Evolutionary conservation across 2,888 invertebrate genomes (phyloP), one percentile per base, ranked within the genome.

Genomic region (Anorthoa munda): DNA sequence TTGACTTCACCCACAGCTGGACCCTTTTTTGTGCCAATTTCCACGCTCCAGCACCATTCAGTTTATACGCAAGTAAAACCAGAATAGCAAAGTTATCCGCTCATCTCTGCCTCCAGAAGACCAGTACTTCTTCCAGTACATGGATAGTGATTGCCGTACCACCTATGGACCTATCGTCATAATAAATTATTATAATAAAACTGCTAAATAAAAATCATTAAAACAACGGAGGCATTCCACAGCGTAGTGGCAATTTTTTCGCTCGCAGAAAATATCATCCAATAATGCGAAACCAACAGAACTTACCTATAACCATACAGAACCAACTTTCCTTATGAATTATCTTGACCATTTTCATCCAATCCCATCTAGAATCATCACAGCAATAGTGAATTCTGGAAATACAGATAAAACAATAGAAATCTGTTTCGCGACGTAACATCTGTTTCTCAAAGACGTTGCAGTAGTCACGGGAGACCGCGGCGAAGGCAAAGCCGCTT

Each of bases 381-480:
- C 50, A 23, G 11, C 23, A 50, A 18, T 4, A 63, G 15, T 66
- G 63, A 60, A 65, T 66, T 82, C 21, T 68, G n/a, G 39, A 46
- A 82, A 55, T 61, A 74, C 63, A 66, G 64, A 74, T 64, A 80
- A 80, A 84, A 80, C 84, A 73, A 80, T 64, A 70, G 69, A 75
- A 80, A 84, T 81, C 84, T 80, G 75, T 70, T 84, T 67, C 76
- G 31, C 56, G 67, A 67, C 58, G 76, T 61, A 71, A 81, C 81
- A 84, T 81, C 67, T 84, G 81, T 84, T 71, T 81, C 84, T 51
- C 81, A 84, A 84, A 81, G 84, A 70, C 79, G 61, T 64, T 60
- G 79, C 79, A 55, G 58, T 63, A 79, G 64, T 82, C 87, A 77
- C 82, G 45, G 65, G 82, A 82, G 84, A 86, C 85, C 73, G 66